A percentile compares a stretch with the other conserved stretches of the same genome.
Evolutionary conservation across 2,113 vertebrate genomes (phyloP).

Genomic region (Carassius gibelio): DNA sequence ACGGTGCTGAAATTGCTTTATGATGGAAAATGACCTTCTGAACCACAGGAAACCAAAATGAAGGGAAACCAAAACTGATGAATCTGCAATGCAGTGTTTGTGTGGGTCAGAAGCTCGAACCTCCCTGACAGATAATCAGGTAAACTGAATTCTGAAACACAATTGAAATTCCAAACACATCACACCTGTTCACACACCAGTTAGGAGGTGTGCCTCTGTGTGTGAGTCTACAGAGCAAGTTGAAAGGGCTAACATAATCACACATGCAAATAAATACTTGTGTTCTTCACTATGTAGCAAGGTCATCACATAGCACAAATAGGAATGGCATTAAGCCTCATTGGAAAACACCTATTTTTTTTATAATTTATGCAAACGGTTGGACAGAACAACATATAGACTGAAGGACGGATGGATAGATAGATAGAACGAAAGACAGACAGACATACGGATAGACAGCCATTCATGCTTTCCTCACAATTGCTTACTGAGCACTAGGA

Average conservation of each 20-base stretch:
- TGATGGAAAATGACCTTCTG: slow-evolving; percentile 61
- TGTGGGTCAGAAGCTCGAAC: slow-evolving; percentile 61
- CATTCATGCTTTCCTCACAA: neutral
- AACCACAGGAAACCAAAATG: slow-evolving; percentile 52
- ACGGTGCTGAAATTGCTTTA: slow-evolving; percentile 58
- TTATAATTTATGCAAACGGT: neutral
- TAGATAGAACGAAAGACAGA: neutral
- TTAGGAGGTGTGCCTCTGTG: slow-evolving; percentile 26
- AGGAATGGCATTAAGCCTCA: neutral
- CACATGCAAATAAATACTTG: slow-evolving; percentile 26
- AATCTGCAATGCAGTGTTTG: slow-evolving; percentile 61
- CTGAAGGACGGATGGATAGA: accelerated
- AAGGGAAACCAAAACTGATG: slow-evolving; percentile 55
- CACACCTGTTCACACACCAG: slow-evolving; percentile 44
- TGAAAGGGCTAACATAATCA: slow-evolving; percentile 47
- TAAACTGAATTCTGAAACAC: slow-evolving; percentile 51
- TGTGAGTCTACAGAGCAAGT: slow-evolving; percentile 43
- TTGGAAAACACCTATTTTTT: slow-evolving; percentile 2
- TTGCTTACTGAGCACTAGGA: slow-evolving; percentile 42
- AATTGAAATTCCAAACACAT: slow-evolving; percentile 60
- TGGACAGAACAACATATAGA: neutral
- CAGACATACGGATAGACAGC: neutral
- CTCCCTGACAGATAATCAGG: slow-evolving; percentile 62
- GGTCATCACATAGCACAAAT: neutral
- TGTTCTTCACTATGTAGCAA: neutral